Evolutionary conservation across 2,797 vertebrate species (phyloP).

Genomic region (Micrastur ruficollis): DNA sequence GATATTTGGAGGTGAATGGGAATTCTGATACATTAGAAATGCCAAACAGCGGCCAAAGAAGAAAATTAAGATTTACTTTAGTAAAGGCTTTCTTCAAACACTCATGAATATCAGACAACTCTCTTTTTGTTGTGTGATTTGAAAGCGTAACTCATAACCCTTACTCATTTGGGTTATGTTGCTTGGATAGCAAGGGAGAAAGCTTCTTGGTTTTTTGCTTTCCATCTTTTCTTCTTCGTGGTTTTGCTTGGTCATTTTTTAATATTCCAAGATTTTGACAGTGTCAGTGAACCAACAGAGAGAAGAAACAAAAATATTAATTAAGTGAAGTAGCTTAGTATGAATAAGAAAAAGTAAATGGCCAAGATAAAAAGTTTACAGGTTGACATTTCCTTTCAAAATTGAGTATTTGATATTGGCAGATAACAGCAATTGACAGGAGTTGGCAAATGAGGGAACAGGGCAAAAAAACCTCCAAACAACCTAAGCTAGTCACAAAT

Average conservation of each 20-base stretch:
- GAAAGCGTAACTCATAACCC: background rate
- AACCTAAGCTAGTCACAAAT: background rate
- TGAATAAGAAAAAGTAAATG: background rate
- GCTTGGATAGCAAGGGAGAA: background rate
- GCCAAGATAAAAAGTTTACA: background rate
- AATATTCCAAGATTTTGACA: background rate
- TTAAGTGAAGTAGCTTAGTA: background rate
- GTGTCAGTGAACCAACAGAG: background rate
- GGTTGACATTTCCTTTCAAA: background rate
- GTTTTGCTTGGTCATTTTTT: background rate
- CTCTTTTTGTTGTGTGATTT: background rate
- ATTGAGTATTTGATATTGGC: background rate
- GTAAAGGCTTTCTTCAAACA: background rate
- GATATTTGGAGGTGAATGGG: background rate
- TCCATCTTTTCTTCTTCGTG: background rate
- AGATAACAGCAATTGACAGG: background rate
- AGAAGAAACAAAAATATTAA: background rate
- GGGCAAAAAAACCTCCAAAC: background rate
- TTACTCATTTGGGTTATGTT: background rate
- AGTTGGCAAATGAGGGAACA: background rate
- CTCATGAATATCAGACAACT: background rate
- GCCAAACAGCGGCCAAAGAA: background rate
- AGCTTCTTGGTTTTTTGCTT: background rate
- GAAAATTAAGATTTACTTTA: background rate
- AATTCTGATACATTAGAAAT: background rate